A percentile compares a stretch with the other conserved stretches of the same genome.
phyloP scores from a whole-genome alignment of 1,140 invertebrate genomes.

The Conopomorpha cramerella region DNA sequence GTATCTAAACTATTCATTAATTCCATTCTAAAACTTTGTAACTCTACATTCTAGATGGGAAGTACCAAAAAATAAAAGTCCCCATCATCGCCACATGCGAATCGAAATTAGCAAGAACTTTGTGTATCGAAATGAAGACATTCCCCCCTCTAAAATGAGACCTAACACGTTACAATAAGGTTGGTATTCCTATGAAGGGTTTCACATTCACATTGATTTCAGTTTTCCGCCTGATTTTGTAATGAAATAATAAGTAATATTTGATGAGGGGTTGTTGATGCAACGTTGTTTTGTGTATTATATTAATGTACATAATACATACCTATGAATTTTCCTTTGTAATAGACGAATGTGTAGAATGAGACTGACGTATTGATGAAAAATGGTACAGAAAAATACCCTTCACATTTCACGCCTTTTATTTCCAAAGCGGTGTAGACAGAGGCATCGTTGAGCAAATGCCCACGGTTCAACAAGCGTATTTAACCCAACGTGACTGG shows the following conservation, averaged over 20 bases:
- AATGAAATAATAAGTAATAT: constrained; percentile 1
- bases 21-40: constrained; percentile 11
- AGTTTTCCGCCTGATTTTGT: constrained; percentile 2
- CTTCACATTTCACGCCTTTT: no score
- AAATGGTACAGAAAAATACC: no score
- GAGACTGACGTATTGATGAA: no score
- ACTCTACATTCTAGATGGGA: constrained; percentile 15
- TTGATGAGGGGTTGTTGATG: no score
- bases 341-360: no score
- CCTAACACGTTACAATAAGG: constrained; percentile 8
- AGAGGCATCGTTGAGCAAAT: no score
- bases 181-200: background rate
- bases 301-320: no score
- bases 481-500: no score
- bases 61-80: constrained; percentile 28
- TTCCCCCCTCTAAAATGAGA: constrained; percentile 11
- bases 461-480: no score
- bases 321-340: no score
- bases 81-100: constrained; percentile 27
- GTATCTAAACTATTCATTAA: background rate
- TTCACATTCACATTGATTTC: background rate
- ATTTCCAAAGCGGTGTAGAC: no score
- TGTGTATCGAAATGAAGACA: constrained; percentile 13
- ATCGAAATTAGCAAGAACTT: constrained; percentile 27
- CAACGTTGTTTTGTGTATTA: no score